Percentiles rank a stretch among this genome's conserved stretches.
Evolutionary conservation across 2,113 vertebrate species (phyloP).

Genomic region (Setophaga kirtlandii): DNA sequence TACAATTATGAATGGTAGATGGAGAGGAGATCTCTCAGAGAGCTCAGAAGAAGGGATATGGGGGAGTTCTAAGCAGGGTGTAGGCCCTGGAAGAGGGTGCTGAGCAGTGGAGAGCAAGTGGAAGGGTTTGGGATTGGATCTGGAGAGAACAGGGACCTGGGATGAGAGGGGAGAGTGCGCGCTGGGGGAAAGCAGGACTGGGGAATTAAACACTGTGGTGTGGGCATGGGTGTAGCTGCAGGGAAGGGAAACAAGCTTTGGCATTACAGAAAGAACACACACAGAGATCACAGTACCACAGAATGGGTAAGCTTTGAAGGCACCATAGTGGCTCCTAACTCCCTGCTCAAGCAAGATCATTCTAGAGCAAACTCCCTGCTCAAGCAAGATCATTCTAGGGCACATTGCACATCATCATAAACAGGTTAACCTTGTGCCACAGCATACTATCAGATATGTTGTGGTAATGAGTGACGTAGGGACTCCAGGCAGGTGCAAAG

Average conservation of each 20-base stretch:
- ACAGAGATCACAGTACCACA: not conserved
- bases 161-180: not conserved
- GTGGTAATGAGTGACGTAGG: fast-evolving
- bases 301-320: too few species aligned
- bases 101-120: not conserved
- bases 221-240: not conserved
- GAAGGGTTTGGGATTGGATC: not conserved
- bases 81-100: not conserved
- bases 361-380: not conserved
- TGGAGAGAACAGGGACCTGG: not conserved
- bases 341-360: too few species aligned
- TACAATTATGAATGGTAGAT: not conserved
- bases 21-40: not conserved
- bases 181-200: not conserved
- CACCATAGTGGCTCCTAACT: not conserved
- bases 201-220: fast-evolving
- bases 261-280: not conserved
- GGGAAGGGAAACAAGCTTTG: not conserved
- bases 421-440: not conserved
- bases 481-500: not conserved
- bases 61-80: fast-evolving
- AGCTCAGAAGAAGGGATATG: not conserved
- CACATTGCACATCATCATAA: not conserved
- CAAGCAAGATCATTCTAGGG: not conserved
- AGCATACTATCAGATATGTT: not conserved